phyloP scores from a whole-genome alignment of 2,888 invertebrate genomes.

The Tenthredo amoena region DNA sequence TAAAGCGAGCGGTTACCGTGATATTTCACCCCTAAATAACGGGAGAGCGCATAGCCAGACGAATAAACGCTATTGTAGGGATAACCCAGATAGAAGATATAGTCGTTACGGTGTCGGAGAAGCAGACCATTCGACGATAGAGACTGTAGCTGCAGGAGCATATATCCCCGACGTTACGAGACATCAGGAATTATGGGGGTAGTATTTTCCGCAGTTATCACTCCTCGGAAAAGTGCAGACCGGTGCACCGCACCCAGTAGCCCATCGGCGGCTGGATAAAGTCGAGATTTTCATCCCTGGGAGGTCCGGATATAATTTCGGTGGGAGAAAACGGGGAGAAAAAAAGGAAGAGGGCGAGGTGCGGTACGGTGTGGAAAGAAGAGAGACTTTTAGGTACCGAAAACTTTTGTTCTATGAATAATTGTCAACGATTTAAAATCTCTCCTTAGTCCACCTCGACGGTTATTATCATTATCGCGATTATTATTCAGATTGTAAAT shows the following conservation, averaged over 20 bases:
- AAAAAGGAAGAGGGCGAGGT: not conserved
- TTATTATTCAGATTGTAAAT: slow-evolving; percentile 20
- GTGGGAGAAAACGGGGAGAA: not conserved
- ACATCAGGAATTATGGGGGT: slow-evolving; percentile 11
- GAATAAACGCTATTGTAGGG: slow-evolving; percentile 11
- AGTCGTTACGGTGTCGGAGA: slow-evolving; percentile 29
- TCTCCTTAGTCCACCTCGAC: not conserved
- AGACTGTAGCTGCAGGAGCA: not conserved
- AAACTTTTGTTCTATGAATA: slow-evolving; percentile 1
- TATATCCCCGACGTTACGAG: not conserved
- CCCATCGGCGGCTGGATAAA: not conserved
- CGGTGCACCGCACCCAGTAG: not conserved
- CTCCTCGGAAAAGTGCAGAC: slow-evolving; percentile 7
- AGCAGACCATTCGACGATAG: slow-evolving; percentile 25
- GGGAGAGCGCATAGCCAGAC: not conserved
- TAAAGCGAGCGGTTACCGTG: not conserved
- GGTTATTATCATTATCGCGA: not conserved
- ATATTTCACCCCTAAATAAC: slow-evolving; percentile 26
- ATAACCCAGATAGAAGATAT: not conserved
- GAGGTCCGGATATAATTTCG: not conserved
- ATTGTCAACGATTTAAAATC: slow-evolving; percentile 9
- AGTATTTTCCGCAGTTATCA: slow-evolving; percentile 40
- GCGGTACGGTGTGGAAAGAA: not conserved
- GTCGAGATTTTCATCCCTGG: not conserved
- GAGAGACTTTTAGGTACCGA: not conserved